Percentiles rank a stretch among this genome's conserved stretches.
Evolutionary conservation across 2,797 vertebrate genomes (phyloP).

Genomic region (Hylomyscus alleni): DNA sequence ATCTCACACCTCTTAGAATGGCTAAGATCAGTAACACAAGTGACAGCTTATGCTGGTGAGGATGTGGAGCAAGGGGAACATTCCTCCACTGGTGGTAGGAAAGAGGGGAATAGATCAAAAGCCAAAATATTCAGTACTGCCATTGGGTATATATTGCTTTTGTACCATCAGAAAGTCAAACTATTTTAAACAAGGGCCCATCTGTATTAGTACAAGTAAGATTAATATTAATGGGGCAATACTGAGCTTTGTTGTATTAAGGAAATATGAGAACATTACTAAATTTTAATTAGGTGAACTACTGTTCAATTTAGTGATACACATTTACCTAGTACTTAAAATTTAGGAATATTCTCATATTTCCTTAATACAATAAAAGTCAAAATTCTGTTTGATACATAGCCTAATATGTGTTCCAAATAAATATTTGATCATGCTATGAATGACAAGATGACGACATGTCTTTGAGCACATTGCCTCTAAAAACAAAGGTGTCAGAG

Average conservation of each 20-base stretch:
- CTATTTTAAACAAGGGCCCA: background rate
- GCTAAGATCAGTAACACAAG: background rate
- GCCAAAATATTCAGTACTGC: background rate
- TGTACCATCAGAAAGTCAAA: background rate
- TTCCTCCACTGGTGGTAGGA: background rate
- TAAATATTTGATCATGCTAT: constrained; percentile 19
- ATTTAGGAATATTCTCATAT: background rate
- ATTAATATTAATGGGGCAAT: constrained; percentile 1
- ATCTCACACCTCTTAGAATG: too few relatives aligned
- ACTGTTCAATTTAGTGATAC: background rate
- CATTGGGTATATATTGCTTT: background rate
- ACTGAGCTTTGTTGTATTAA: background rate
- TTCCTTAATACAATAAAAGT: background rate
- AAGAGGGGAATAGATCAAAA: background rate
- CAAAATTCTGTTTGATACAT: background rate
- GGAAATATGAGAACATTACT: background rate
- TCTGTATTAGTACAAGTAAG: background rate
- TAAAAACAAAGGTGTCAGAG: background rate
- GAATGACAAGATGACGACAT: constrained; percentile 12
- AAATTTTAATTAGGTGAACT: constrained; percentile 13
- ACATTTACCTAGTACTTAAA: background rate
- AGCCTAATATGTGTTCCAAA: background rate
- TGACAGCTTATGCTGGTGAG: background rate
- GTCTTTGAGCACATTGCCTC: background rate
- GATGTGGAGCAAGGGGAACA: background rate